Base-by-base conservation (phyloP, 2,888 invertebrate genomes). In the Troglohyphantes excavatus region DNA sequence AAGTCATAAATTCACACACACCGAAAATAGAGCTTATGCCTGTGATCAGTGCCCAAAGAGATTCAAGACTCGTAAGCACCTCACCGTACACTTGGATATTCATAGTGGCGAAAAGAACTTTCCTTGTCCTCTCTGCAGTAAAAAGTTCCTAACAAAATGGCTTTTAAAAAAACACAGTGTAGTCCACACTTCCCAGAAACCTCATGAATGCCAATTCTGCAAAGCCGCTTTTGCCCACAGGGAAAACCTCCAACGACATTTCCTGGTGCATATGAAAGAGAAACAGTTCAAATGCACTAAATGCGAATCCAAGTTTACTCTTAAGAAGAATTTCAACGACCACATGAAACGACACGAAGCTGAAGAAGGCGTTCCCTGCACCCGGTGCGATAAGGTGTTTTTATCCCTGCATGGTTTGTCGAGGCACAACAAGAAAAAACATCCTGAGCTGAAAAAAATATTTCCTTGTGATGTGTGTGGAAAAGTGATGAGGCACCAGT, bases 231-330 rank as follows among this genome's bases (percentile, higher is more conserved):
- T 82, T 61, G 70, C 46, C 17, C 53, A 39, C 0, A 59, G 21
- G 33, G 26, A 39, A 17, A 72, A 72, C 33, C 61, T 70, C 13
- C 59, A 72, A 27, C 29, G 82, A 11, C 82, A 82, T 43, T 82
- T 61, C 21, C 2, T 72, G 3, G 23, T 23, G 21, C 83, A 83
- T 21, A 39, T 33, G 9, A 13, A n/a, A 1, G 83, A 65, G 7
- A 83, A 83, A n/a, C 63, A 72, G 11, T 73, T 73, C 17, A 26
- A 61, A 13, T 83, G 83, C 27, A 27, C 27, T 43, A 17, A 29
- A 17, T 83, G 83, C n/a, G 27, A 43, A 7, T 7, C 19, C 0
- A n/a, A 61, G 1, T 83, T 46, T 23, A 63, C 26, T 2, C 43
- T 63, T n/a, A 33, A 33, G 33, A 33, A 3, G 3, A 9, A 3